Conservation (phyloP, 2,797 vertebrate species). For the Platyrinchus mystaceus region DNA sequence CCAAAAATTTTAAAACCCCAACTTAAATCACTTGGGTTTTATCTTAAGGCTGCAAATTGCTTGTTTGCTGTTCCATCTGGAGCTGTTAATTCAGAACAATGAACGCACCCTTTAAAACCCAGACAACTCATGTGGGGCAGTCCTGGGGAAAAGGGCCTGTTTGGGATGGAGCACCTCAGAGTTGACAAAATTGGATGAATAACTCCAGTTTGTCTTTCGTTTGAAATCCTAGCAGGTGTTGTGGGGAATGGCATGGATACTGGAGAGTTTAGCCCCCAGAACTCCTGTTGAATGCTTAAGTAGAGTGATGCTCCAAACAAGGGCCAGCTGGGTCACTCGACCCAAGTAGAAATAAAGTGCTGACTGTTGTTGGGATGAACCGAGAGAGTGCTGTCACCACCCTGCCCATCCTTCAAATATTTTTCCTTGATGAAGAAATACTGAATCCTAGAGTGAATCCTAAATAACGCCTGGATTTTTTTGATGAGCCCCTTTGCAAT, state of each 20-base stretch:
- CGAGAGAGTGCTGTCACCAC: background rate
- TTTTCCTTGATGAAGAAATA: background rate
- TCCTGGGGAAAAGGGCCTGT: slow-evolving; percentile 40
- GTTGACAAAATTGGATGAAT: background rate
- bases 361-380: fast-evolving
- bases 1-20: background rate
- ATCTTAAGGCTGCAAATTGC: slow-evolving; percentile 72
- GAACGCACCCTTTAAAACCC: slow-evolving; percentile 57
- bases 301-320: background rate
- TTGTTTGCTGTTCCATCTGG: slow-evolving; percentile 78
- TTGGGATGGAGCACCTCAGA: background rate
- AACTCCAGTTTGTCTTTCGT: background rate
- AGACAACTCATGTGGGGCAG: slow-evolving; percentile 59
- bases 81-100: slow-evolving; percentile 77
- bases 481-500: background rate
- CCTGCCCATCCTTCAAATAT: background rate
- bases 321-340: background rate
- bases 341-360: background rate
- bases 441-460: background rate
- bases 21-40: slow-evolving; percentile 68
- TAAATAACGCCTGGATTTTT: background rate
- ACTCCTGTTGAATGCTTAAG: fast-evolving
- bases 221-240: background rate
- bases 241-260: background rate
- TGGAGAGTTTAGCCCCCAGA: background rate